Base-by-base conservation (phyloP, 2,888 invertebrate genomes). In the Drosophila subsilvestris region DNA sequence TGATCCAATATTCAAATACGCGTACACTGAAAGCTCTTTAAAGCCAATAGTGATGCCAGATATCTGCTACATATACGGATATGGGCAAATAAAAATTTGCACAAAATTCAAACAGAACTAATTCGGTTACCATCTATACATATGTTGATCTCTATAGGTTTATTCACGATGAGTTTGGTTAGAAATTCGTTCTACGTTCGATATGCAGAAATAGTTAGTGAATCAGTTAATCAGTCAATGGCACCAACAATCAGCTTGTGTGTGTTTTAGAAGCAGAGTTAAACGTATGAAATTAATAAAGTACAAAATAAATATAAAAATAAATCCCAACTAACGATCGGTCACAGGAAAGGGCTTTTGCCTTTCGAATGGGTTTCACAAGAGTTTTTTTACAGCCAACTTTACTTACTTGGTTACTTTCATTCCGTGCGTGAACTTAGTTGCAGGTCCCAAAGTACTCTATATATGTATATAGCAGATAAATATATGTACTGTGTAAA, bases 1-100 rank as follows among this genome's bases (percentile, higher is more conserved):
- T 17, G 50, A 65, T 58, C 57, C 57, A 63, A 71, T 73, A 71
- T 71, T 73, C 65, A 58, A 48, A 66, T 56, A 22, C 7, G 37
- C 37, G n/a, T 6, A 14, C 6, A 37, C n/a, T 37, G n/a, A 37
- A n/a, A 37, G 37, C 37, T 0, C 37, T 37, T 5, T 2, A 37
- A n/a, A 37, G 37, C 7, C 37, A 37, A 37, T 37, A 37, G 37
- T 37, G 14, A 6, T n/a, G 2, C 37, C 37, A 37, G 37, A n/a
- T 7, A 6, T n/a, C 5, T 37, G 6, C 7, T 2, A 37, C 14
- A 14, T 2, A 37, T 37, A 14, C 14, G 37, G 8, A 7, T 7
- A 37, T 14, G n/a, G 22, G 37, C 37, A 5, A 37, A 14, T 37
- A 37, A 37, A 14, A 14, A 14, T 14, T 37, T 14, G 14, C 6